Conservation (phyloP, 2,797 vertebrate genomes). For the Sparidentex hasta region DNA sequence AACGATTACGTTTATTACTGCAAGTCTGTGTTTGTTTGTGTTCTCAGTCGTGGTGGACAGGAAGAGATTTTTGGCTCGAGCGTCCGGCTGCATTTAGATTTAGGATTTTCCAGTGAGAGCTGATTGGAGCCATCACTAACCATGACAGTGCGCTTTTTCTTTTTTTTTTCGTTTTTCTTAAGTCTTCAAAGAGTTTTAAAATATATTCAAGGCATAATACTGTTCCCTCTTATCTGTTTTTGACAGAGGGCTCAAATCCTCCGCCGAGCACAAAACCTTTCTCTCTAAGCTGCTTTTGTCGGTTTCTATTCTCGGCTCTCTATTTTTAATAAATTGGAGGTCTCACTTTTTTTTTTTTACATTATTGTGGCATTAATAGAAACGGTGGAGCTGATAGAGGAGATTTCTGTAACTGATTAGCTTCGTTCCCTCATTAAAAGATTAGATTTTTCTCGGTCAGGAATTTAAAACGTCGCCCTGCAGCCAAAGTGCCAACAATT, state of each 20-base stretch:
- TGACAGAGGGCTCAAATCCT: slow-evolving; percentile 65
- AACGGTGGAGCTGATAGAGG: background rate
- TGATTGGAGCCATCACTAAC: slow-evolving; percentile 20
- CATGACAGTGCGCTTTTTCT: slow-evolving; percentile 30
- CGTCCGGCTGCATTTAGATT: background rate
- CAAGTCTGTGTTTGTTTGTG: slow-evolving; percentile 16
- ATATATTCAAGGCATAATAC: slow-evolving; percentile 54
- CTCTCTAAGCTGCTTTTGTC: slow-evolving; percentile 62
- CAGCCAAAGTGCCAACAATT: background rate
- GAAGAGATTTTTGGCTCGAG: background rate
- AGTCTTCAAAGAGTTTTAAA: slow-evolving; percentile 41
- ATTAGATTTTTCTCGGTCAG: background rate
- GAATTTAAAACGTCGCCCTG: background rate
- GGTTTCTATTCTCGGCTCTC: slow-evolving; percentile 65
- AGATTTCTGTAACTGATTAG: slow-evolving; percentile 2
- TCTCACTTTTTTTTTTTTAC: slow-evolving; percentile 40
- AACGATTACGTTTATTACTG: background rate
- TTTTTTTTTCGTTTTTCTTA: too few relatives aligned
- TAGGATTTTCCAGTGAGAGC: slow-evolving; percentile 11
- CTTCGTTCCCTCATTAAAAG: slow-evolving; percentile 6
- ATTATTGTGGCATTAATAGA: background rate
- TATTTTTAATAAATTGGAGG: slow-evolving; percentile 56
- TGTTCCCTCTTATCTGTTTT: slow-evolving; percentile 59
- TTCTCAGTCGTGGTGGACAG: background rate
- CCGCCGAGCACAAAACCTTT: slow-evolving; percentile 43